Evolutionary conservation across 2,797 vertebrate species (phyloP).

Genomic region (Phyllotis vaccarum): DNA sequence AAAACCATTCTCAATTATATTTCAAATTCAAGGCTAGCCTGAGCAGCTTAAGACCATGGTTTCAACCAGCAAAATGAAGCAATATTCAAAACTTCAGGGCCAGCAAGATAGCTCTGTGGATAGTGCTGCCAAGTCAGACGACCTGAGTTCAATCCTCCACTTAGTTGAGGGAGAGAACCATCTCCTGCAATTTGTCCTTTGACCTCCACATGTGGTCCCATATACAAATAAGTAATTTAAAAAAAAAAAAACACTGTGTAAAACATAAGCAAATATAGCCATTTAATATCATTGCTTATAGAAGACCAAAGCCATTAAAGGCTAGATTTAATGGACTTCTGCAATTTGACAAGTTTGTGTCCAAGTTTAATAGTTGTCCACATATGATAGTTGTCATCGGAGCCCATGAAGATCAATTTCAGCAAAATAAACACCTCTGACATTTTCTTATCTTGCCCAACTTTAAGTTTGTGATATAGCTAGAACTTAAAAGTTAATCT

Average conservation of each 20-base stretch:
- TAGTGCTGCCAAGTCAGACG: neutral
- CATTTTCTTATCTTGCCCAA: conserved; percentile 28
- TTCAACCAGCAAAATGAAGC: neutral
- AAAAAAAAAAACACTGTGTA: neutral
- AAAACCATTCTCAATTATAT: neutral
- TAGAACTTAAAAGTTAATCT: conserved; percentile 39
- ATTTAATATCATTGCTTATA: neutral
- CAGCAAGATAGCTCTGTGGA: neutral
- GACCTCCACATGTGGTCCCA: neutral
- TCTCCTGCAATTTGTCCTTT: neutral
- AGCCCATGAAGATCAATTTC: neutral
- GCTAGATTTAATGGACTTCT: neutral
- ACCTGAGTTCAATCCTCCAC: neutral
- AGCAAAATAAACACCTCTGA: conserved; percentile 12
- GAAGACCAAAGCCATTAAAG: conserved; percentile 16
- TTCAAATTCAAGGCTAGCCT: neutral
- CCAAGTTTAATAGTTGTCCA: neutral
- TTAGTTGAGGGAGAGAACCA: neutral
- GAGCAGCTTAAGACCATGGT: neutral
- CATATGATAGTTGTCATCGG: neutral
- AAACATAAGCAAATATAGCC: neutral
- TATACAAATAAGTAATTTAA: neutral
- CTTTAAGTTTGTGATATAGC: neutral
- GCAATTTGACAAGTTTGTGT: neutral
- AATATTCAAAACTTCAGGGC: neutral